Base-by-base conservation (phyloP, 92 coral and sea anemone genomes). In the Muricea muricata region DNA sequence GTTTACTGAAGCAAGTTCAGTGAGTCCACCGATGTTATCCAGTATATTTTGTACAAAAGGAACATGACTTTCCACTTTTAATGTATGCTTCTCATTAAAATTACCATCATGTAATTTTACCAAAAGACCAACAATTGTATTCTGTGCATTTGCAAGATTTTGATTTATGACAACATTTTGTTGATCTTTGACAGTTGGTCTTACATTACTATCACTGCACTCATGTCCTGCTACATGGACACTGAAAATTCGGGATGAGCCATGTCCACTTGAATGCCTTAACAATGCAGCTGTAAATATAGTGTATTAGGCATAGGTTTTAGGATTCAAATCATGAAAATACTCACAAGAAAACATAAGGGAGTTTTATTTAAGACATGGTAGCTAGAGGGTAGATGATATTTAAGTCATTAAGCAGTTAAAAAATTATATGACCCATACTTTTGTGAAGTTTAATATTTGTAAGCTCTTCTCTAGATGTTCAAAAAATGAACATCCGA, bases 221-320 rank as follows among this genome's bases (percentile, higher is more conserved):
- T 35, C 61, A 12, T 32, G 24, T 18, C 65, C 61, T 52, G 61
- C 32, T 7, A 23, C 9, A 8, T 21, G 39, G 24, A 75, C 37
- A 28, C 54, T 41, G 58, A 2, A 46, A 15, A 42, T 11, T n/a
- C 35, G 41, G 29, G 41, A 75, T 6, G 65, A 24, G 24, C 41
- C 21, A 25, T 31, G 17, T 29, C 80, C 65, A 28, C 79, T 73
- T 40, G 76, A 70, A 35, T 48, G 21, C 52, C 65, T 75, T 75
- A 75, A 26, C 50, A 75, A 47, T 47, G 42, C 80, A 75, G 52
- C 80, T 75, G 37, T 31, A 71, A n/a, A n/a, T n/a, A n/a, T n/a
- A n/a, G n/a, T n/a, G n/a, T 4, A 13, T 18, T 52, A 7, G 9
- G 31, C n/a, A 66, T n/a, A n/a, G n/a, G n/a, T n/a, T n/a, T n/a